Conservation (phyloP, 92 coral and sea anemone species). For the Montipora capitata region DNA sequence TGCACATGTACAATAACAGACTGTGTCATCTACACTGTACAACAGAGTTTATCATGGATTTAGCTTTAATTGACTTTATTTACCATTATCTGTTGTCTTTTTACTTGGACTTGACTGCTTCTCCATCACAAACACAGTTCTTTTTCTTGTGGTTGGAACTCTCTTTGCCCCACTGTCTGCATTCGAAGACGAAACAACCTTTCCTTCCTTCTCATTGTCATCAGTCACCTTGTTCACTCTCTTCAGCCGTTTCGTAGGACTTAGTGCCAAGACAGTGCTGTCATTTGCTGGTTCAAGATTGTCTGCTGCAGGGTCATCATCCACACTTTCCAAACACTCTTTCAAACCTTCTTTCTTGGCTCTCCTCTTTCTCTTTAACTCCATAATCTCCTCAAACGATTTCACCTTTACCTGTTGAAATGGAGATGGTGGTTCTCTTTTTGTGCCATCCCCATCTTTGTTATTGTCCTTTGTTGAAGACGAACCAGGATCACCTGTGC, state of each 20-base stretch:
- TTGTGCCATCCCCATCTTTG: not conserved
- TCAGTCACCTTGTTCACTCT: constrained; percentile 23
- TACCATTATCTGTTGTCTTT: constrained; percentile 32
- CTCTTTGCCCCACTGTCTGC: not conserved
- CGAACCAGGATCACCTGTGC: not conserved
- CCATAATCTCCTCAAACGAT: constrained; percentile 85
- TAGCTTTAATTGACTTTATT: not conserved
- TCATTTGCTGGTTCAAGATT: not conserved
- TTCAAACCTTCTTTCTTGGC: constrained; percentile 1
- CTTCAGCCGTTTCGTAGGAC: constrained; percentile 33
- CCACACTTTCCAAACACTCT: not conserved
- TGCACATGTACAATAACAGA: too few species aligned
- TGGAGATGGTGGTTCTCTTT: constrained; percentile 55
- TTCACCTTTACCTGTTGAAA: constrained; percentile 76
- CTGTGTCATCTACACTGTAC: too few species aligned
- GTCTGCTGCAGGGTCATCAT: not conserved
- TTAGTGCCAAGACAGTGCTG: not conserved
- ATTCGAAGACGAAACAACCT: constrained; percentile 27
- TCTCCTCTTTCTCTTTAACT: constrained; percentile 73
- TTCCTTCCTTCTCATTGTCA: constrained; percentile 32
- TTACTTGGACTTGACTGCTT: constrained; percentile 24
- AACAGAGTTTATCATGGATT: too few species aligned
- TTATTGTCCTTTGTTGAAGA: constrained; percentile 3
- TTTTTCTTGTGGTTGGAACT: not conserved
- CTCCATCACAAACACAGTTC: constrained; percentile 53